Evolutionary conservation across 2,888 invertebrate species (phyloP).

Genomic region (Calephelis perditalis): DNA sequence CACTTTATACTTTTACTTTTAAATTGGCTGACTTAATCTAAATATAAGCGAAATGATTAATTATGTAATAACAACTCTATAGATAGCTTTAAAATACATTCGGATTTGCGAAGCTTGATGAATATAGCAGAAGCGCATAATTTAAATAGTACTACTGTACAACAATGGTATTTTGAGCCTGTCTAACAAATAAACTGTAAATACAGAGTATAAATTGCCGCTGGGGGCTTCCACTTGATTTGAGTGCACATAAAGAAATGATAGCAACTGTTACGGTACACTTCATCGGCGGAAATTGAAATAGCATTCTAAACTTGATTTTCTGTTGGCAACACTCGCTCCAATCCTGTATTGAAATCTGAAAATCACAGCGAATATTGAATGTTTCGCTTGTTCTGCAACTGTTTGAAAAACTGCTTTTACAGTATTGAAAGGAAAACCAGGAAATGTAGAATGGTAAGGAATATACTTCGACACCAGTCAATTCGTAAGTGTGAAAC

Average conservation of each 20-base stretch:
- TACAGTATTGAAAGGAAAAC: no score
- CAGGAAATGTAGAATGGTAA: no score
- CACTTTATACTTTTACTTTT: no score
- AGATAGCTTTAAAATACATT: no score
- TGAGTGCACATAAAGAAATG: background rate
- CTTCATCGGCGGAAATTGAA: slow-evolving; percentile 8
- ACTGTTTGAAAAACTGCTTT: background rate
- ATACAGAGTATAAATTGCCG: background rate
- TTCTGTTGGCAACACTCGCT: background rate
- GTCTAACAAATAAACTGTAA: no score
- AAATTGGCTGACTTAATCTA: no score
- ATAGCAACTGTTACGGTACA: slow-evolving; percentile 1
- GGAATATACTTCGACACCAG: slow-evolving; percentile 40
- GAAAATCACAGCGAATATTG: background rate
- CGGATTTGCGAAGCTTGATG: no score
- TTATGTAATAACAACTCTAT: no score
- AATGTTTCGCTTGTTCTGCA: background rate
- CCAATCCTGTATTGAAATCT: background rate
- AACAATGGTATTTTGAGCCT: no score
- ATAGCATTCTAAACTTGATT: slow-evolving; percentile 8
- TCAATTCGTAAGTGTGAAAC: slow-evolving; percentile 47
- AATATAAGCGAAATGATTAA: no score
- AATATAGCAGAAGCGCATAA: no score
- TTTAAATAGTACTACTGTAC: no score
- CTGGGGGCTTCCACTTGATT: background rate